phyloP scores from a whole-genome alignment of 2,113 vertebrate species.

The Penelope pileata region DNA sequence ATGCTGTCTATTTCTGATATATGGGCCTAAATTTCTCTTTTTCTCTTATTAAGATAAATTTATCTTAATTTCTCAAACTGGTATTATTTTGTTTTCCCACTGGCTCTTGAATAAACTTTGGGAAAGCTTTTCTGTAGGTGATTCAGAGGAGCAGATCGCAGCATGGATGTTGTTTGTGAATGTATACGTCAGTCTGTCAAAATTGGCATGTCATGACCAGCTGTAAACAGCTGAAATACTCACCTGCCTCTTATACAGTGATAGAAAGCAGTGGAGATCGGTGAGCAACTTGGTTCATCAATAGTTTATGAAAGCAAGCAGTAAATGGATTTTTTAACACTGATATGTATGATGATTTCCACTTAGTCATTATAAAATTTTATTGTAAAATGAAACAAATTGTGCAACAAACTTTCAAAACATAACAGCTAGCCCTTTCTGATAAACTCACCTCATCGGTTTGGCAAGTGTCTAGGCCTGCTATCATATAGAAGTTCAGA shows the following conservation, averaged over 20 bases:
- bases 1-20: background rate
- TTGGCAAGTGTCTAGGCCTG: background rate
- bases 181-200: background rate
- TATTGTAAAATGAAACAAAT: background rate
- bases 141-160: background rate
- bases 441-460: background rate
- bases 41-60: background rate
- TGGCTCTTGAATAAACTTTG: background rate
- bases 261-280: background rate
- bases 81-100: background rate
- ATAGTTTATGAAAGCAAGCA: background rate
- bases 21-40: background rate
- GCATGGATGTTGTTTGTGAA: background rate
- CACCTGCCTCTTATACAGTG: background rate
- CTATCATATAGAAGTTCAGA: background rate
- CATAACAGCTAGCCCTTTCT: background rate
- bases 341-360: background rate
- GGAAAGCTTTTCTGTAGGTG: background rate
- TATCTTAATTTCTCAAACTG: background rate
- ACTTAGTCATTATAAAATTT: background rate
- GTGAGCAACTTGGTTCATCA: background rate
- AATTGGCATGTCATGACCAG: background rate
- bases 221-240: background rate
- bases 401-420: background rate
- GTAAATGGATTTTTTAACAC: constrained; percentile 2